Conservation (phyloP, 2,113 vertebrate genomes). For the sheep (Ovis aries) region ARS-UI_Ramb_v3.0 NC_056069.1:34639501-34640000, state of each 20-base stretch:
- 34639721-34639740: not conserved
- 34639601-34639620: fast-evolving
- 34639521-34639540: not conserved
- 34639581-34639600: not conserved
- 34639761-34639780: not conserved
- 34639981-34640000: not conserved
- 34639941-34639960: not conserved
- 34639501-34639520: not conserved
- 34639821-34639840: not conserved
- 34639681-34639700: not conserved
- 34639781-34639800: not conserved
- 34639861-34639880: not conserved
- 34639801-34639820: not conserved
- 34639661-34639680: not conserved
- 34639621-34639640: not conserved
- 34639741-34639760: not conserved
- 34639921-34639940: not conserved
- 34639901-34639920: not conserved
- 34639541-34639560: not conserved
- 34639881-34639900: not conserved
- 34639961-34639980: not conserved
- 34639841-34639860: not conserved
- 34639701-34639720: not conserved
- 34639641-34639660: not conserved
- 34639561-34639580: not conserved